These are phyloP conservation scores for Oreochromis spilurus DNA, from an alignment of 2,113 vertebrate species.

Conservation along the genomic window DNA sequence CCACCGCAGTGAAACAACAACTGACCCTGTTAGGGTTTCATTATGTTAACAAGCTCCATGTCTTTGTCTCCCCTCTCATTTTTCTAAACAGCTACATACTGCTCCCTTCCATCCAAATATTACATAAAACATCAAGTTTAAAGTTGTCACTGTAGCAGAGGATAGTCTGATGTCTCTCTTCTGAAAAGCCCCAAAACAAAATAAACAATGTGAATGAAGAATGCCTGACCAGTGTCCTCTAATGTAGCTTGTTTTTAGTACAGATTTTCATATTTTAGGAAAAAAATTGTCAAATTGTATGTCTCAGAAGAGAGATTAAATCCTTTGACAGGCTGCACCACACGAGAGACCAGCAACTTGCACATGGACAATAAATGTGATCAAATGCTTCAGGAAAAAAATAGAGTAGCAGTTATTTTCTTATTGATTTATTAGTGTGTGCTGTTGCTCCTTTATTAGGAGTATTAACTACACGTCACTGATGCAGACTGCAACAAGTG, in stretches of 20 bases:
- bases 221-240: neutral
- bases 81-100: neutral
- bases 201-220: neutral
- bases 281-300: neutral
- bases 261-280: neutral
- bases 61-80: neutral
- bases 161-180: slow-evolving; percentile 21
- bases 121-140: slow-evolving; percentile 13
- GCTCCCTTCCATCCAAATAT: neutral
- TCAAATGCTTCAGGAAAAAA: neutral
- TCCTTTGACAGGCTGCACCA: neutral
- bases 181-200: neutral
- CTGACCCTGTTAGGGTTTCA: slow-evolving; percentile 50
- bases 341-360: neutral
- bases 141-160: neutral
- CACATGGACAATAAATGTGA: neutral
- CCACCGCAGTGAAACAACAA: slow-evolving; percentile 42
- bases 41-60: slow-evolving; percentile 38
- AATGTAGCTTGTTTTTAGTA: neutral
- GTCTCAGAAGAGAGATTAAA: neutral
- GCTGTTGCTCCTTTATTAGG: neutral
- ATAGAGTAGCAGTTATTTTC: neutral
- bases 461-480: neutral
- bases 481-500: neutral
- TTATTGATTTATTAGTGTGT: neutral